Evolutionary conservation across 2,888 invertebrate species (phyloP), one percentile per base, ranked within the genome.

Genomic region (Nymphalis c-album): DNA sequence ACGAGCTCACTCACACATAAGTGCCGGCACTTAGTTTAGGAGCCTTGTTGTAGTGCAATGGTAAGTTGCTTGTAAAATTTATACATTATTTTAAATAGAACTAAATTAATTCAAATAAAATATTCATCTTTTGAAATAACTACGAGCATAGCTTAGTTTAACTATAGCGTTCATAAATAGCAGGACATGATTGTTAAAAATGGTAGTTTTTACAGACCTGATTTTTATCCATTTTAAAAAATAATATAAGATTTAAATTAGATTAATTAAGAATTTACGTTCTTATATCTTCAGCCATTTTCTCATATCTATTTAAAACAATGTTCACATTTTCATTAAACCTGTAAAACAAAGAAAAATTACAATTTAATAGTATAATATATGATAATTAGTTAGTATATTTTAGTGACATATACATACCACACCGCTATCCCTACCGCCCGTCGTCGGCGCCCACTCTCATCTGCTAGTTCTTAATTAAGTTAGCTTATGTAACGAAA

Each of bases 401-500:
- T 60, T 63, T 58, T 67, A 61, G 64, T 68, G 62, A 63, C 79
- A 71, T 62, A 63, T 66, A 83, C 86, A 68, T 88, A 89, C 90
- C 80, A 71, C 76, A 74, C 5, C 16, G 78, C 86, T 18, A 20
- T 79, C 67, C 73, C 63, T 68, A 78, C 86, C 85, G 79, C 86
- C 86, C 90, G 85, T 81, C 85, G 86, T 81, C 85, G 86, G 86
- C 91, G 85, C 91, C 91, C 88, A 87, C 88, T 90, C 91, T 90
- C 92, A 91, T 92, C 92, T 90, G 87, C 88, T 88, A 91, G 87
- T 92, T 92, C 93, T 93, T 93, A 93, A 93, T 93, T 93, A 93
- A 93, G 91, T 93, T 92, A 92, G 92, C 91, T 92, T 93, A 92
- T 91, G 91, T 92, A 93, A 92, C 93, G 91, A 91, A 91, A 92